phyloP scores from a whole-genome alignment of 2,888 invertebrate genomes.

The Hyppa rectilinea region DNA sequence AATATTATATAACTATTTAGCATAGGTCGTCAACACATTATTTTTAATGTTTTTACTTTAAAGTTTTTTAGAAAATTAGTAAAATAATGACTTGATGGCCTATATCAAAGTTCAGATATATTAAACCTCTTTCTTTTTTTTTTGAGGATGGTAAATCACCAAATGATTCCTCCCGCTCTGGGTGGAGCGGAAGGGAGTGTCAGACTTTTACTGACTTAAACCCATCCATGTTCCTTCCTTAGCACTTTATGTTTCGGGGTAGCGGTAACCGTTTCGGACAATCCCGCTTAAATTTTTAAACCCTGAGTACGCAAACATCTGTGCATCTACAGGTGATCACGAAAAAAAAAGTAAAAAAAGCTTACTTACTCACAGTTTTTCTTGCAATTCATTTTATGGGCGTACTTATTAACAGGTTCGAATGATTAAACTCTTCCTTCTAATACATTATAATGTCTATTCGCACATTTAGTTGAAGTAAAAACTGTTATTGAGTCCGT shows the following conservation, averaged over 20 bases:
- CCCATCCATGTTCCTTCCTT: too few relatives aligned
- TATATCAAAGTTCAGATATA: background rate
- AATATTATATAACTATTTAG: background rate
- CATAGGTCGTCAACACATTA: background rate
- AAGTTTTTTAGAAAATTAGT: background rate
- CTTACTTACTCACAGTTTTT: slow-evolving; percentile 3
- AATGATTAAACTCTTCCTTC: slow-evolving; percentile 16
- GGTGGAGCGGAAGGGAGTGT: too few relatives aligned
- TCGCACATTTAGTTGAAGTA: slow-evolving; percentile 23
- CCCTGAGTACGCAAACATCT: background rate
- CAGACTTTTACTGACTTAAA: too few relatives aligned
- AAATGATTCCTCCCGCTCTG: too few relatives aligned
- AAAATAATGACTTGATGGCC: background rate
- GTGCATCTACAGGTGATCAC: too few relatives aligned
- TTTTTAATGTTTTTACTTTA: too few relatives aligned
- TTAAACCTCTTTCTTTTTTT: too few relatives aligned
- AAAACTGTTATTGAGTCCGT: slow-evolving; percentile 35
- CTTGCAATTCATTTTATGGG: slow-evolving; percentile 3
- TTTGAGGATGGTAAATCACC: too few relatives aligned
- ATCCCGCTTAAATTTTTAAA: too few relatives aligned
- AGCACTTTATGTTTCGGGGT: too few relatives aligned
- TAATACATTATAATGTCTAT: slow-evolving; percentile 18
- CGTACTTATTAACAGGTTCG: slow-evolving; percentile 10
- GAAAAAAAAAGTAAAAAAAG: too few relatives aligned
- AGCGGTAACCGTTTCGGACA: too few relatives aligned